Conservation (phyloP, 2,797 vertebrate species). For the Sebastes trivittatus region DNA sequence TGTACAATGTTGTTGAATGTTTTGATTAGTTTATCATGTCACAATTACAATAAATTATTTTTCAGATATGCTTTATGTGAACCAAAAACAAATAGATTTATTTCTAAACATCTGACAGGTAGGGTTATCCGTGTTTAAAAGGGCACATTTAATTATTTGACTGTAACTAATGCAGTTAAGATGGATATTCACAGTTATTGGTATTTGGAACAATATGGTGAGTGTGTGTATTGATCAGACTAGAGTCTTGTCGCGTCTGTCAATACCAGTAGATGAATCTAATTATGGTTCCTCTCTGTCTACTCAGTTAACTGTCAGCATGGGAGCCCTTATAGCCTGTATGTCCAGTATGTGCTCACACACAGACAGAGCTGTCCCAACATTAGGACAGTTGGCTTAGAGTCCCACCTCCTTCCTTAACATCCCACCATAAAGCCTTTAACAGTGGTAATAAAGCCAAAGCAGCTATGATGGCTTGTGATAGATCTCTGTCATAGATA, state of each 20-base stretch:
- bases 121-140: slow-evolving; percentile 28
- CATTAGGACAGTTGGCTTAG: slow-evolving; percentile 69
- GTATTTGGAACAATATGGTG: slow-evolving; percentile 78
- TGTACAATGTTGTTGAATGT: background rate
- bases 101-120: background rate
- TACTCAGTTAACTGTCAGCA: slow-evolving; percentile 78
- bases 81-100: background rate
- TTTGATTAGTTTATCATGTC: background rate
- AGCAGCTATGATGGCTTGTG: slow-evolving; percentile 1
- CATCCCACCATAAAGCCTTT: slow-evolving; percentile 50
- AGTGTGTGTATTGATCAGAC: slow-evolving; percentile 76
- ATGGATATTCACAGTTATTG: slow-evolving; percentile 71
- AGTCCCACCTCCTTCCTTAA: slow-evolving; percentile 66
- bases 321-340: slow-evolving; percentile 73
- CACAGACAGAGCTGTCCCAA: slow-evolving; percentile 39
- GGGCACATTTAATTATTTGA: slow-evolving; percentile 73
- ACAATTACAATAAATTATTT: background rate
- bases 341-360: slow-evolving; percentile 22
- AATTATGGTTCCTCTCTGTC: slow-evolving; percentile 77
- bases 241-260: slow-evolving; percentile 66
- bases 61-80: background rate
- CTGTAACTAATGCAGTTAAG: slow-evolving; percentile 73
- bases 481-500: background rate
- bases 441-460: slow-evolving; percentile 32
- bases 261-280: slow-evolving; percentile 81